Percentiles rank a stretch among this genome's conserved stretches.
phyloP scores from a whole-genome alignment of 2,797 vertebrate species.

The Anguilla megastoma region DNA sequence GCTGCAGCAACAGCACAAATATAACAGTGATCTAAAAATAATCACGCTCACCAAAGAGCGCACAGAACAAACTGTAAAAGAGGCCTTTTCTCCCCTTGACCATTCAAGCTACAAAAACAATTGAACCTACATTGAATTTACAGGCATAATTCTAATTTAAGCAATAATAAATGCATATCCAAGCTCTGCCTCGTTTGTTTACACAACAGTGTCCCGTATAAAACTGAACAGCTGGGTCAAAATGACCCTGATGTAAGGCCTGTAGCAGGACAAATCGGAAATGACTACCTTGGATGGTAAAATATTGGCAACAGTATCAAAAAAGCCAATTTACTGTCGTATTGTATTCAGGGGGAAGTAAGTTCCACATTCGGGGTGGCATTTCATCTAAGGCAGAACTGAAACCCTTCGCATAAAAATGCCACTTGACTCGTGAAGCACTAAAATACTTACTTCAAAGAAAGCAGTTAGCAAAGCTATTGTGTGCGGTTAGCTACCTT shows the following conservation, averaged over 20 bases:
- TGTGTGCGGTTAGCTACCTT: neutral
- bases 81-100: neutral
- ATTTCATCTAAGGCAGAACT: neutral
- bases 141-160: neutral
- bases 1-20: neutral
- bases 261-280: neutral
- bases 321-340: neutral
- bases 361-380: neutral
- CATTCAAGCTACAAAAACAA: neutral
- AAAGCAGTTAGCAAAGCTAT: neutral
- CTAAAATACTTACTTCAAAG: neutral
- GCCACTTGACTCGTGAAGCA: neutral
- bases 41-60: neutral
- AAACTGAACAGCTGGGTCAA: neutral
- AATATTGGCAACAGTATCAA: neutral
- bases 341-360: neutral
- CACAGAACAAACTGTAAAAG: neutral
- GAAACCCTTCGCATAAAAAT: neutral
- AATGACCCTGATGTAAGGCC: neutral
- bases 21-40: slow-evolving; percentile 12
- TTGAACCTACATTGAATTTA: neutral
- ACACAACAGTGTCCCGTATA: neutral
- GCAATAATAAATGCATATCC: neutral
- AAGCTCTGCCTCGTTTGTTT: neutral
- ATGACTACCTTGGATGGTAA: neutral